Base-by-base conservation (phyloP, 2,113 vertebrate species). In the Gallinago paraguaiae region DNA sequence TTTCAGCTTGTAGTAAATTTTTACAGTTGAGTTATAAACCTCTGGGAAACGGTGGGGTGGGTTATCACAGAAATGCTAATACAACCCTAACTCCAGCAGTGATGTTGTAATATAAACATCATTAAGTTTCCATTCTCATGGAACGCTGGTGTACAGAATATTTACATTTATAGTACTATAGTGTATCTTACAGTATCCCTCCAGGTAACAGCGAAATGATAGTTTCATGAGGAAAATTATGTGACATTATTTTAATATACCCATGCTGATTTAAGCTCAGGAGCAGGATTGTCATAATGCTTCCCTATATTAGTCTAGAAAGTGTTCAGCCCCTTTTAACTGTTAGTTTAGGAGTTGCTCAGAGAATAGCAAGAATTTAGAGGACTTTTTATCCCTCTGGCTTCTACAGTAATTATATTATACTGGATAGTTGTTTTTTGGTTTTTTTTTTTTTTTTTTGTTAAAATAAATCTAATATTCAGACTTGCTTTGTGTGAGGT, bases 121-220 rank as follows among this genome's bases (percentile, higher is more conserved):
- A 96, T 97, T 97, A 97, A 95, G 82, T 90, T 95, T 90, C 92
- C 80, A 77, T 97, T 97, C 89, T 97, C 80, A 82, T 11, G 86
- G 95, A 97, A 95, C 48, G 6, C 82, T 96, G 80, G 65, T 94
- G 70, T 96, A 96, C 91, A 87, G 95, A 94, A 95, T 97, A 97
- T 97, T 97, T 97, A 97, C 97, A 97, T 97, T 97, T 95, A 94
- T 95, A 96, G 92, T 93, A 85, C 57, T 96, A 86, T 74, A 83
- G 86, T 64, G 83, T 96, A 83, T 95, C 91, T 96, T 94, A 93
- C 76, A 87, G 74, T 90, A 92, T 97, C 64, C 94, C 97, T 97
- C 86, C 92, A 97, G 97, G 96, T 97, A 96, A 96, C 63, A 96
- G 53, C 6, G 51, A 96, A 96, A 93, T 94, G 88, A 92, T 91